phyloP scores from a whole-genome alignment of 1,140 invertebrate genomes.

The Oreohelix idahoensis region DNA sequence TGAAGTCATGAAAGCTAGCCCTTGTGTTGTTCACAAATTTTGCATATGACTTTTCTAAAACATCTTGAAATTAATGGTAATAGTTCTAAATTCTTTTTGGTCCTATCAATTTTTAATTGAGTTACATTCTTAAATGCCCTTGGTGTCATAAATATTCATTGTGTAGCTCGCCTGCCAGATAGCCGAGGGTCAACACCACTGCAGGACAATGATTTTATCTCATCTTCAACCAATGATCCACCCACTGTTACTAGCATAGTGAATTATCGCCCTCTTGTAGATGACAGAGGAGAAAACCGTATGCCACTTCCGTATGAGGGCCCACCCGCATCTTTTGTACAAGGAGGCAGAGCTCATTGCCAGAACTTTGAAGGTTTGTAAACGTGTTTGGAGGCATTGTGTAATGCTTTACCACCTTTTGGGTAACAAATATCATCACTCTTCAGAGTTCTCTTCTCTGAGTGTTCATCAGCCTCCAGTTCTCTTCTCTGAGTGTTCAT shows the following conservation, averaged over 20 bases:
- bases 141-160: not conserved
- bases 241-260: constrained; percentile 37
- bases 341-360: constrained; percentile 65
- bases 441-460: too few relatives aligned
- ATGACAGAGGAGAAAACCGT: constrained; percentile 26
- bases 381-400: too few relatives aligned
- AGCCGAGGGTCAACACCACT: constrained; percentile 66
- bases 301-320: constrained; percentile 14
- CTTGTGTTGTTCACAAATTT: too few relatives aligned
- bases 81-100: too few relatives aligned
- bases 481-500: too few relatives aligned
- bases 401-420: too few relatives aligned
- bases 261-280: constrained; percentile 43
- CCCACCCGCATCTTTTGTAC: not conserved
- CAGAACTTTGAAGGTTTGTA: constrained; percentile 75
- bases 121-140: not conserved
- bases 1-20: too few relatives aligned
- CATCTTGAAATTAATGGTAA: too few relatives aligned
- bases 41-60: too few relatives aligned
- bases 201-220: constrained; percentile 58
- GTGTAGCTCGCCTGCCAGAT: constrained; percentile 48
- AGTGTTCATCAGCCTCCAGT: too few relatives aligned
- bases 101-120: too few relatives aligned
- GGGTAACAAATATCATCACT: too few relatives aligned
- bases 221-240: constrained; percentile 40